phyloP scores from a whole-genome alignment of 2,113 vertebrate species.

The Gopherus evgoodei region DNA sequence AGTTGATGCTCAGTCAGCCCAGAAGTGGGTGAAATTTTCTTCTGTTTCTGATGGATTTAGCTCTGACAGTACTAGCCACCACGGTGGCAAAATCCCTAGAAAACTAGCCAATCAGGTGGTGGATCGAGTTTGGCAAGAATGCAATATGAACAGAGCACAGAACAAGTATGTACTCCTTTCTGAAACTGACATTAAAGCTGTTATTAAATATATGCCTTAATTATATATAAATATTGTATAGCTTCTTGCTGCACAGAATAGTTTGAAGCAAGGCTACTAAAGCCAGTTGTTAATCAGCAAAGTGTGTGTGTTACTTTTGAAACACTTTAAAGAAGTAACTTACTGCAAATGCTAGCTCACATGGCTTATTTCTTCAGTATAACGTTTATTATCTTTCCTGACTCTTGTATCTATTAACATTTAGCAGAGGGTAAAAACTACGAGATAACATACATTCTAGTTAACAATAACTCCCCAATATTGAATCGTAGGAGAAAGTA shows the following conservation, averaged over 20 bases:
- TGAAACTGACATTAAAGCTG: neutral
- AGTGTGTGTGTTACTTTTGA: neutral
- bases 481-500: conserved; percentile 90
- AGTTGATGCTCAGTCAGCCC: conserved; percentile 95
- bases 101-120: conserved; percentile 93
- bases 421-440: conserved; percentile 37
- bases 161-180: conserved; percentile 89
- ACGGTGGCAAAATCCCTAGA: conserved; percentile 95
- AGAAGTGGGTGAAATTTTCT: conserved; percentile 95
- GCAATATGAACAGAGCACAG: conserved; percentile 96
- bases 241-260: neutral
- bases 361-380: neutral
- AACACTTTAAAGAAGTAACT: neutral
- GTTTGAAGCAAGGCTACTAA: neutral
- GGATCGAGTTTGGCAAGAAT: conserved; percentile 98
- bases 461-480: conserved; percentile 41
- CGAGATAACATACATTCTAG: neutral
- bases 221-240: neutral
- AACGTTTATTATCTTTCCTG: neutral
- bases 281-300: neutral
- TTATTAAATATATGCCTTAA: neutral
- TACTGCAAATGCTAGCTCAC: neutral
- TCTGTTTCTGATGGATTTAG: conserved; percentile 91
- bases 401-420: neutral
- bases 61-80: conserved; percentile 92